Base-by-base conservation (phyloP, 2,888 invertebrate genomes). In the Cataglyphis rosenhaueri region DNA sequence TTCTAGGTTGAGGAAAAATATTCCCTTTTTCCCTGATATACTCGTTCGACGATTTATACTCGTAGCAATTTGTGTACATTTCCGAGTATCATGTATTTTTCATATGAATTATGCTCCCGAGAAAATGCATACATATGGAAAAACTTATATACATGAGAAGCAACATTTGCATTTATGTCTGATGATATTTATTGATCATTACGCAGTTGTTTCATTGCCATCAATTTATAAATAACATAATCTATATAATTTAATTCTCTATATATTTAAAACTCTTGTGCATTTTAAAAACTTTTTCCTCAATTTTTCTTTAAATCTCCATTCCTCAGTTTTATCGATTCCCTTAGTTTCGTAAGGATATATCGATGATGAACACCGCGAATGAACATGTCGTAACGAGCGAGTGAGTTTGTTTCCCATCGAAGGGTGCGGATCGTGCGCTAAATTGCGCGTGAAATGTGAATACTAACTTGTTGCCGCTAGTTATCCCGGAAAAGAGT, bases 371-470 rank as follows among this genome's bases (percentile, higher is more conserved):
- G 64, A 75, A 55, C 0, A 4, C 4, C 25, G 55, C 9, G 44
- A 44, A 76, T 61, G 65, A 65, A 65, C 55, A 41, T n/a, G 18
- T 59, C 57, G 38, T 29, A 29, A 76, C 76, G 65, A 65, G 25
- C 38, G n/a, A 64, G 21, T 21, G 21, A 38, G 29, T 21, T 57
- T 5, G 9, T 55, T 41, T 41, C 4, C 29, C n/a, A 35, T 18
- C 44, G 44, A 62, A 64, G 48, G 29, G 48, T 18, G 38, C 21
- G 18, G 29, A 29, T 1, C 10, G 21, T 29, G 75, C 5, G n/a
- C 35, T 65, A 75, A 65, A 76, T 76, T 76, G 65, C 55, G 65
- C 38, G 65, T 65, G 29, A 75, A 75, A 75, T 15, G 62, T 35
- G 35, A 52, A 75, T 52, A 25, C 18, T 25, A 25, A 35, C 44